These are phyloP conservation scores for Dermatophagoides farinae DNA, from an alignment of 1,140 invertebrate species.

Conservation along the genomic window DNA sequence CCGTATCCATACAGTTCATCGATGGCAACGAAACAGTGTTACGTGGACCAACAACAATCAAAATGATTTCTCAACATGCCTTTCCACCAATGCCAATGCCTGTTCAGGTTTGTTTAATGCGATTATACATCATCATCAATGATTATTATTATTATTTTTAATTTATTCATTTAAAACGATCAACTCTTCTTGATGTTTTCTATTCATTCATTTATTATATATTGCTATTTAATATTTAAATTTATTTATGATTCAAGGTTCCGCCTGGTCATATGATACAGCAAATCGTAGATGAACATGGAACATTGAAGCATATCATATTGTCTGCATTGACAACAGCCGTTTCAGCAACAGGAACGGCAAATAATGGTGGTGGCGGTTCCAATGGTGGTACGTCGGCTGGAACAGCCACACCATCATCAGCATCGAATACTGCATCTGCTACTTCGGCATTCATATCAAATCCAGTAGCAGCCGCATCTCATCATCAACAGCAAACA, in stretches of 20 bases:
- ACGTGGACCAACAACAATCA: conserved; percentile 48
- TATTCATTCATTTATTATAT: neutral
- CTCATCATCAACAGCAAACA: neutral
- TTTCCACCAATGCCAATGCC: conserved; percentile 56
- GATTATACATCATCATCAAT: neutral
- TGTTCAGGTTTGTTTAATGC: conserved; percentile 35
- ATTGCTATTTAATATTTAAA: neutral
- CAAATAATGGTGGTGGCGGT: no score
- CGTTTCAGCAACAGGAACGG: neutral
- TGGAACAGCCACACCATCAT: neutral
- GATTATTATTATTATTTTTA: neutral
- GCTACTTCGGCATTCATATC: neutral
- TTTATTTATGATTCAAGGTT: conserved; percentile 27
- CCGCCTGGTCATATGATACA: conserved; percentile 69
- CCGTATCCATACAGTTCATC: conserved; percentile 12
- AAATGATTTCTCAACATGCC: conserved; percentile 51
- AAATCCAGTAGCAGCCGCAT: neutral
- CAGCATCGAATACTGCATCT: neutral
- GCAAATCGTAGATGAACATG: conserved; percentile 68
- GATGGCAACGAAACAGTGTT: conserved; percentile 15
- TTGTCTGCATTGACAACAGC: conserved; percentile 24
- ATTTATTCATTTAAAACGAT: neutral
- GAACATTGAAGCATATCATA: conserved; percentile 61
- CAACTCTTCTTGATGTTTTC: neutral
- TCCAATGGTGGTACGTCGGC: no score